phyloP scores from a whole-genome alignment of 2,888 invertebrate genomes.

The Hedychridium roseum region DNA sequence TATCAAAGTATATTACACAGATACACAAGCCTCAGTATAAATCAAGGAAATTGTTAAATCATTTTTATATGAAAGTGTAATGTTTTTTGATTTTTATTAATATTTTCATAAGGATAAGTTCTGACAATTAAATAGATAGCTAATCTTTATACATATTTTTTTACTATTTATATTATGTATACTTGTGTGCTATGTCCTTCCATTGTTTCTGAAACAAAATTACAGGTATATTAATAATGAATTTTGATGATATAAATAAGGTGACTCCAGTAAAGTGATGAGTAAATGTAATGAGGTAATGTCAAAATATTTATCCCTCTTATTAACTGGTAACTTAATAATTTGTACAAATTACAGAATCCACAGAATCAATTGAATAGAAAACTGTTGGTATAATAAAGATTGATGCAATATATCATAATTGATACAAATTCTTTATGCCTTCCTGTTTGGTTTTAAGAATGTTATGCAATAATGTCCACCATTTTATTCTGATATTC shows the following conservation, averaged over 20 bases:
- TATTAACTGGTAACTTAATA: neutral
- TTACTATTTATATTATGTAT: slow-evolving; percentile 27
- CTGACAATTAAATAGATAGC: slow-evolving; percentile 14
- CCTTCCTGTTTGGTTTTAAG: too few species aligned
- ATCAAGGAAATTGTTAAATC: neutral
- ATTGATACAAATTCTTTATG: too few species aligned
- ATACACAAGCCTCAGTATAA: neutral
- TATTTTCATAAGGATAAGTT: slow-evolving; percentile 3
- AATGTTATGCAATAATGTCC: too few species aligned
- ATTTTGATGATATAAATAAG: slow-evolving; percentile 8
- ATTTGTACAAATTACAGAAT: neutral
- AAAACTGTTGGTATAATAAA: neutral
- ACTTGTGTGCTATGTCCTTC: slow-evolving; percentile 51
- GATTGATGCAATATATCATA: neutral
- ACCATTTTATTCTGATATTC: too few species aligned
- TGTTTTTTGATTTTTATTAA: slow-evolving; percentile 4
- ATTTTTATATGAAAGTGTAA: neutral
- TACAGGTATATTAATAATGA: neutral
- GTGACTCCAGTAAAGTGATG: neutral
- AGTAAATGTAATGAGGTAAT: neutral
- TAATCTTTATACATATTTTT: slow-evolving; percentile 17
- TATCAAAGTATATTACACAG: neutral
- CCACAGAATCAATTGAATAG: neutral
- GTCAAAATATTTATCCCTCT: neutral
- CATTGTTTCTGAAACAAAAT: slow-evolving; percentile 51